A percentile compares a stretch with the other conserved stretches of the same genome.
These are phyloP conservation scores for Elaeidobius kamerunicus DNA, from an alignment of 2,888 invertebrate genomes.

Conservation along the genomic window DNA sequence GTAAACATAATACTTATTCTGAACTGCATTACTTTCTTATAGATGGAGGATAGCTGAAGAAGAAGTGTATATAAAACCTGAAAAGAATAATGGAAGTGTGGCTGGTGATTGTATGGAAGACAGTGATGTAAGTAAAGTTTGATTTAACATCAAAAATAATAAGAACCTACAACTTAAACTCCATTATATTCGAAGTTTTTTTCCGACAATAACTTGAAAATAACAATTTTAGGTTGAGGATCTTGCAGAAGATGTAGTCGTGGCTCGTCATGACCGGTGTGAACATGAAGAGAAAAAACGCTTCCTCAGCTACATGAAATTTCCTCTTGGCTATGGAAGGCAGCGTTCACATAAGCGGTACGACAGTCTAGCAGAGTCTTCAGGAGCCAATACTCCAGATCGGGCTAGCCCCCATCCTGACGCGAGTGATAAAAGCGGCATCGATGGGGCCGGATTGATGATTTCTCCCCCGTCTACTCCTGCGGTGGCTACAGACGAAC, in stretches of 20 bases:
- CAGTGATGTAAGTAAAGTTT: constrained; percentile 51
- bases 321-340: constrained; percentile 48
- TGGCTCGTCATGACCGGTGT: constrained; percentile 70
- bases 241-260: constrained; percentile 70
- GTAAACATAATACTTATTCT: too few species aligned
- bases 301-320: constrained; percentile 59
- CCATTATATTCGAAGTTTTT: too few species aligned
- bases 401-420: constrained; percentile 56
- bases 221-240: constrained; percentile 63
- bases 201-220: background rate
- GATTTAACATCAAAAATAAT: background rate
- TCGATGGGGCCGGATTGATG: constrained; percentile 47
- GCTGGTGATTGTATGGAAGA: constrained; percentile 52
- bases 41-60: constrained; percentile 73
- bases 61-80: constrained; percentile 48
- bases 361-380: constrained; percentile 66
- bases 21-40: constrained; percentile 15
- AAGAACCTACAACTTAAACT: background rate
- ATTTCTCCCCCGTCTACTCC: constrained; percentile 43
- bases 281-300: constrained; percentile 80
- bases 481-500: constrained; percentile 17
- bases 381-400: constrained; percentile 74
- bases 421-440: constrained; percentile 13
- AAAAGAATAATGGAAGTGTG: constrained; percentile 52
- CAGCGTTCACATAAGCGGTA: constrained; percentile 62